Evolutionary conservation across 2,113 vertebrate genomes (phyloP).

Genomic region (Ciconia stormi): DNA sequence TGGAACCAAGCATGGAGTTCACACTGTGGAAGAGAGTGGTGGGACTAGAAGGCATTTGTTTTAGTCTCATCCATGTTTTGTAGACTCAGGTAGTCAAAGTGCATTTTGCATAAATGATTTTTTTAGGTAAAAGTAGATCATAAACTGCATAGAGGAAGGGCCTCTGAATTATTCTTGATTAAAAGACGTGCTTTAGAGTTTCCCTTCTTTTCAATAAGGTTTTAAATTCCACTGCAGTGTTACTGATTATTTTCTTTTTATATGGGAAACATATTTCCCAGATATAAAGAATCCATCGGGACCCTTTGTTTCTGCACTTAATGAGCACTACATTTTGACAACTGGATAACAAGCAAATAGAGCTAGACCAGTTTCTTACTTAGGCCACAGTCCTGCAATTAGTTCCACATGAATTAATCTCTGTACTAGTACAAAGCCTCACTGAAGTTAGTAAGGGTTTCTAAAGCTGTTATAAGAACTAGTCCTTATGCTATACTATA

Average conservation of each 20-base stretch:
- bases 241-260: constrained; percentile 8
- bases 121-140: background rate
- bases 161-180: background rate
- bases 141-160: background rate
- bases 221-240: background rate
- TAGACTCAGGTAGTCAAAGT: background rate
- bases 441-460: background rate
- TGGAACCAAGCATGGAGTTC: background rate
- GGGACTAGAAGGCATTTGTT: background rate
- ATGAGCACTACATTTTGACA: constrained; percentile 54
- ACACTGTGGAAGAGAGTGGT: background rate
- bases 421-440: constrained; percentile 27
- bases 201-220: background rate
- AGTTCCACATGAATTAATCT: constrained; percentile 29
- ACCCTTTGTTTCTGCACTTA: constrained; percentile 45
- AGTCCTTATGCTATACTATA: background rate
- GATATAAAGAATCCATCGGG: constrained; percentile 56
- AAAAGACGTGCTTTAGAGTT: background rate
- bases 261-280: constrained; percentile 11
- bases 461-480: constrained; percentile 24
- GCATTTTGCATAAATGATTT: background rate
- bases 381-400: constrained; percentile 30
- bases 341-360: constrained; percentile 38
- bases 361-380: constrained; percentile 3
- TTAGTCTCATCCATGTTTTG: background rate